phyloP scores from a whole-genome alignment of 1,140 invertebrate genomes.

The Bombus breviceps region DNA sequence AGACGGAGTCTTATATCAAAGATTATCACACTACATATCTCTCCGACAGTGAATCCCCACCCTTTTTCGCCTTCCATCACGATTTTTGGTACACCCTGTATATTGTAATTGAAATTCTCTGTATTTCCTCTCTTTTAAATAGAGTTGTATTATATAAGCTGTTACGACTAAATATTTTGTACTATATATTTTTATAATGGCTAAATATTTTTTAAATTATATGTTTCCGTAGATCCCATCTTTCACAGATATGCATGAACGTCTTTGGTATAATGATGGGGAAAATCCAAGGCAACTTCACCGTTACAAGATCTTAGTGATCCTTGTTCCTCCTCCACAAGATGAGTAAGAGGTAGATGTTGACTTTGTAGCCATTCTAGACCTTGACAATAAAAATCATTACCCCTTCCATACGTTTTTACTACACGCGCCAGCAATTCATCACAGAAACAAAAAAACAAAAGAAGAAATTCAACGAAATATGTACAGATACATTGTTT shows the following conservation, averaged over 20 bases:
- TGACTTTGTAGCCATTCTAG: too few species aligned
- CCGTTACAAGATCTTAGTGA: background rate
- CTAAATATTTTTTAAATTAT: background rate
- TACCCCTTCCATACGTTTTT: background rate
- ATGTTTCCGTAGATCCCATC: too few species aligned
- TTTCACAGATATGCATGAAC: background rate
- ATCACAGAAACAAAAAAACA: background rate
- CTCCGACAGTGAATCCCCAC: too few species aligned
- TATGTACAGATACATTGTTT: background rate
- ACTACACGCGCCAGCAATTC: background rate
- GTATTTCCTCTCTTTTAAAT: background rate
- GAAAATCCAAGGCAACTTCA: background rate
- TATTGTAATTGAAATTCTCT: background rate
- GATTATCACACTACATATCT: too few species aligned
- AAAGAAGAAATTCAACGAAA: background rate
- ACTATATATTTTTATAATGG: background rate
- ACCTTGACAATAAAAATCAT: conserved; percentile 22
- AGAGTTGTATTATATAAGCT: background rate
- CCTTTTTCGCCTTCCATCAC: too few species aligned
- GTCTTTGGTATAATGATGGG: background rate
- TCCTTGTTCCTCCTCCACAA: background rate
- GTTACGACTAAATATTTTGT: background rate
- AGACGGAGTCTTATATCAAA: too few species aligned
- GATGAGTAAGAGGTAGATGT: background rate
- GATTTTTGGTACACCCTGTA: too few species aligned